phyloP scores from a whole-genome alignment of 2,888 invertebrate species.

The Habroteleia sp. region DNA sequence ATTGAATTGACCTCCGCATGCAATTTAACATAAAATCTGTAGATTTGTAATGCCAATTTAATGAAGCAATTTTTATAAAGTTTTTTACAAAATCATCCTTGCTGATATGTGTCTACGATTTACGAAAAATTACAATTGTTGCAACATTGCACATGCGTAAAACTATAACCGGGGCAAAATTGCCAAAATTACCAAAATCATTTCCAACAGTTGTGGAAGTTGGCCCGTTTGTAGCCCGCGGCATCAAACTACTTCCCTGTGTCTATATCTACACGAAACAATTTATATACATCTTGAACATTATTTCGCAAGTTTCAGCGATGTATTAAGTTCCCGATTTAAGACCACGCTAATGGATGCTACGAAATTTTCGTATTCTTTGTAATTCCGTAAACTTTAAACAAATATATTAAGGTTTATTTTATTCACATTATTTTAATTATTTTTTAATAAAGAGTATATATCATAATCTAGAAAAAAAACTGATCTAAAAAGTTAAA shows the following conservation, averaged over 20 bases:
- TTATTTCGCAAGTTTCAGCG: conserved; percentile 41
- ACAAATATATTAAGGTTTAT: conserved; percentile 41
- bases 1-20: too few relatives aligned
- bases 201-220: conserved; percentile 46
- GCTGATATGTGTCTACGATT: too few relatives aligned
- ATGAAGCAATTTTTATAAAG: too few relatives aligned
- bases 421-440: conserved; percentile 10
- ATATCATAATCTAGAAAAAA: too few relatives aligned
- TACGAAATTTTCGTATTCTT: conserved; percentile 32
- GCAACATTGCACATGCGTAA: too few relatives aligned
- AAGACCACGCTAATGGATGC: conserved; percentile 36
- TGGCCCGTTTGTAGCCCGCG: conserved; percentile 36
- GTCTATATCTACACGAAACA: conserved; percentile 28
- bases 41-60: too few relatives aligned
- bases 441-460: too few relatives aligned
- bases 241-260: conserved; percentile 38
- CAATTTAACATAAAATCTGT: too few relatives aligned
- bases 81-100: too few relatives aligned
- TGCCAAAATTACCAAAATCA: conserved; percentile 60
- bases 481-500: too few relatives aligned
- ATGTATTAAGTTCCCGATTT: conserved; percentile 54
- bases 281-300: conserved; percentile 42
- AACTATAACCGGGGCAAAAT: conserved; percentile 19
- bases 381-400: conserved; percentile 12
- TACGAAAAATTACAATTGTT: too few relatives aligned